Evolutionary conservation across 2,113 vertebrate species (phyloP).

Genomic region (Anolis carolinensis): DNA sequence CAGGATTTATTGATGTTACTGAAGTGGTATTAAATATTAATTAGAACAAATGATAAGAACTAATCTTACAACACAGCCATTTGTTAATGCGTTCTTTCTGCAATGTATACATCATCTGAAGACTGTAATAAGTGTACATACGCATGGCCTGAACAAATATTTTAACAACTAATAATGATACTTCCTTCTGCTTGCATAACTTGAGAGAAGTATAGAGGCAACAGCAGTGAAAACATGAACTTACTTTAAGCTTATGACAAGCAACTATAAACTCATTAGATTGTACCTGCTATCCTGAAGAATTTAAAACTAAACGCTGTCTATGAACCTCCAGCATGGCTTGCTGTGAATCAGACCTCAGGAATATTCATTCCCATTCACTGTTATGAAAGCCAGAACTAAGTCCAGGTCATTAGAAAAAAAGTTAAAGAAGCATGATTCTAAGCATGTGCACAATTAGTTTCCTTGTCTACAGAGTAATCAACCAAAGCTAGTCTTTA

Average conservation of each 20-base stretch:
- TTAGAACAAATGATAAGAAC: neutral
- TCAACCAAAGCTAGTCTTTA: neutral
- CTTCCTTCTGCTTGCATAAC: neutral
- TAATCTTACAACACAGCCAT: neutral
- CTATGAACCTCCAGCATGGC: neutral
- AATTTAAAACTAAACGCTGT: neutral
- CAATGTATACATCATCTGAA: neutral
- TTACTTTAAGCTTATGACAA: neutral
- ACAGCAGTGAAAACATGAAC: neutral
- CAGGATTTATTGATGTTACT: neutral
- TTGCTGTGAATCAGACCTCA: neutral
- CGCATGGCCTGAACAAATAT: neutral
- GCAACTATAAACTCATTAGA: neutral
- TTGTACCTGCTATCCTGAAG: neutral
- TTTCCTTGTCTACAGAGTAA: neutral
- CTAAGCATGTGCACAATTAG: neutral
- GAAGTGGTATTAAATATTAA: conserved; percentile 21
- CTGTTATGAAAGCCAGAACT: neutral
- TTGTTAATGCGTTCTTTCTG: neutral
- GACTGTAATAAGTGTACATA: neutral
- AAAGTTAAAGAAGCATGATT: neutral
- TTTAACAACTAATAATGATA: conserved; percentile 5
- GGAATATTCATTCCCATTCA: neutral
- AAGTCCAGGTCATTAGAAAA: neutral
- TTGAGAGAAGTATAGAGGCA: neutral